A percentile compares a stretch with the other conserved stretches of the same genome.
Evolutionary conservation across 2,797 vertebrate species (phyloP).

Genomic region (Poecilia wingei): DNA sequence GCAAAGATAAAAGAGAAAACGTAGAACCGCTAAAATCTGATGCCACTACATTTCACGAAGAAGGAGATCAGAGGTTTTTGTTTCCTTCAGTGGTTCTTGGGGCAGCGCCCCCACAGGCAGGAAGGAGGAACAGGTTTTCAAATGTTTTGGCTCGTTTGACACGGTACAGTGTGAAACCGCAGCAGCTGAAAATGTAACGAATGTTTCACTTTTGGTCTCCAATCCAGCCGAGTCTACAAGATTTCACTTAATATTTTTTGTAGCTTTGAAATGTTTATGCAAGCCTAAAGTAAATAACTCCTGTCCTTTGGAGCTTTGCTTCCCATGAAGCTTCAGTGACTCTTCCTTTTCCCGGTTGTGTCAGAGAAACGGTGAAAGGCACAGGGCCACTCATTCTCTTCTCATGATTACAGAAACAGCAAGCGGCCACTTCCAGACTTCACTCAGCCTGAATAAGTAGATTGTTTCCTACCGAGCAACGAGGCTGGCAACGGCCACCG

Average conservation of each 20-base stretch:
- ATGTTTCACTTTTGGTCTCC: too few relatives aligned
- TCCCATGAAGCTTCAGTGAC: background rate
- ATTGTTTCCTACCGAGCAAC: constrained; percentile 26
- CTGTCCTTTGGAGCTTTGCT: background rate
- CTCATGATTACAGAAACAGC: constrained; percentile 34
- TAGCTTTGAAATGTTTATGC: background rate
- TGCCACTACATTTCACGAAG: too few relatives aligned
- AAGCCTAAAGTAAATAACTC: background rate
- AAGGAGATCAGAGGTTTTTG: too few relatives aligned
- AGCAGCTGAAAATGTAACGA: too few relatives aligned
- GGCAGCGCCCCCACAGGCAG: too few relatives aligned
- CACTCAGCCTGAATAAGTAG: constrained; percentile 35
- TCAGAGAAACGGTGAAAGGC: background rate
- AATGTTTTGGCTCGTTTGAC: too few relatives aligned
- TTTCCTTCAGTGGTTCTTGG: too few relatives aligned
- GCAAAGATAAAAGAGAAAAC: too few relatives aligned
- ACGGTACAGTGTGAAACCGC: too few relatives aligned
- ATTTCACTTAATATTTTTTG: background rate
- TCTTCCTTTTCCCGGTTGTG: background rate
- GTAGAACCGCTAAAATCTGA: too few relatives aligned
- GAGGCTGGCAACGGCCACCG: background rate
- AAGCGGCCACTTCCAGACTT: constrained; percentile 26
- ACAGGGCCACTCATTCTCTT: background rate
- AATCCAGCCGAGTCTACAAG: too few relatives aligned
- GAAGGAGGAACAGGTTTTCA: too few relatives aligned